Evolutionary conservation across 2,797 vertebrate genomes (phyloP).

Genomic region (Emydoidea blandingii): DNA sequence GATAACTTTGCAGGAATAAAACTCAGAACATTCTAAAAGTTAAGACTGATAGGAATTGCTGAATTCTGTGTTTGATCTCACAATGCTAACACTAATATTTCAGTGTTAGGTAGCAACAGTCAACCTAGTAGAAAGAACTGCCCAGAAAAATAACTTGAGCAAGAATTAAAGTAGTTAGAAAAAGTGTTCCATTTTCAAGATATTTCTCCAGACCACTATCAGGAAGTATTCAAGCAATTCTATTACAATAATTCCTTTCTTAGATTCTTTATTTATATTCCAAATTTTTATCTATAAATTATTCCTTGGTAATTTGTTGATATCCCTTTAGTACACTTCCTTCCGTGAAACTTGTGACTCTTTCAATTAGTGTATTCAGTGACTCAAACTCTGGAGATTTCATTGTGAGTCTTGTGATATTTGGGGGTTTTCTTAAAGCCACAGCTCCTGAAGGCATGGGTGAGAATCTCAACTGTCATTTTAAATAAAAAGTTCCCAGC

Average conservation of each 20-base stretch:
- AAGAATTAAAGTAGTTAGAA: not conserved
- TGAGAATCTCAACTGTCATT: not conserved
- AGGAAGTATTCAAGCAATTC: not conserved
- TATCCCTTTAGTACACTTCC: not conserved
- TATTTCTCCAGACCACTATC: not conserved
- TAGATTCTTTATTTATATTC: not conserved
- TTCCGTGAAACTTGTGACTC: not conserved
- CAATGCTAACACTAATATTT: slow-evolving; percentile 6
- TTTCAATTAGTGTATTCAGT: not conserved
- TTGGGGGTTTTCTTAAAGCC: not conserved
- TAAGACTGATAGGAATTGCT: not conserved
- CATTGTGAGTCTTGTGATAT: not conserved
- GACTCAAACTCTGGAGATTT: not conserved
- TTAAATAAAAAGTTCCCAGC: not conserved
- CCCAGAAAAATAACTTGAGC: not conserved
- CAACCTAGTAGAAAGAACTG: not conserved
- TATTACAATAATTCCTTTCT: not conserved
- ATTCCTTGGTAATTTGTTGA: not conserved
- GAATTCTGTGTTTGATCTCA: not conserved
- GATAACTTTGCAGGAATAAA: not conserved
- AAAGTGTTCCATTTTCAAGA: not conserved
- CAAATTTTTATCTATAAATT: not conserved
- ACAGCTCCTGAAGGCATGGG: not conserved
- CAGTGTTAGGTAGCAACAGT: not conserved
- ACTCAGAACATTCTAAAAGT: not conserved